Evolutionary conservation across 2,888 invertebrate genomes (phyloP).

Genomic region (Meliscaeva auricollis): DNA sequence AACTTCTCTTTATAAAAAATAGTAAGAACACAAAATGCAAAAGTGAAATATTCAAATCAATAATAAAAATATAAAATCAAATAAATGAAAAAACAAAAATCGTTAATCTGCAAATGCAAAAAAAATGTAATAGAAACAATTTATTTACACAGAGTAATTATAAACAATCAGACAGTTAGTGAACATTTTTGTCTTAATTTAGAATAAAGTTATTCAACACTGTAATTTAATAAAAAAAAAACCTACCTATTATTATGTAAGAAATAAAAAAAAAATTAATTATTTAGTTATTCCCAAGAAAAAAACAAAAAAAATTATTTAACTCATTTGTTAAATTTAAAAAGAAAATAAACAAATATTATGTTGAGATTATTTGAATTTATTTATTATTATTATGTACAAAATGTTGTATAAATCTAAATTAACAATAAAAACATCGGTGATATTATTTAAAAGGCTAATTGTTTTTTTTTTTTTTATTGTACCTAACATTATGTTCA

Average conservation of each 20-base stretch:
- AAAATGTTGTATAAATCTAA: conserved; percentile 71
- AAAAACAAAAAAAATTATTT: not conserved
- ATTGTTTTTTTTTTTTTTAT: not conserved
- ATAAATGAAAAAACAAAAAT: no score
- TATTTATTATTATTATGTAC: conserved; percentile 70
- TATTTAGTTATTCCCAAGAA: not conserved
- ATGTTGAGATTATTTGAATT: conserved; percentile 51
- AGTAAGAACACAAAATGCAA: conserved; percentile 56
- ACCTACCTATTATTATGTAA: conserved; percentile 30
- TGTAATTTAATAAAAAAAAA: conserved; percentile 35
- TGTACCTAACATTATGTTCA: no score
- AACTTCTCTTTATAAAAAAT: conserved; percentile 34
- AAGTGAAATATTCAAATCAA: conserved; percentile 29
- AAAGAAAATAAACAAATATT: conserved; percentile 25
- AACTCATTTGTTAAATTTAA: conserved; percentile 2
- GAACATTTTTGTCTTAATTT: conserved; percentile 44
- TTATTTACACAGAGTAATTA: conserved; percentile 56
- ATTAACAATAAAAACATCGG: conserved; percentile 76
- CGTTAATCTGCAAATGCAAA: conserved; percentile 74
- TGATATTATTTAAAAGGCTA: conserved; percentile 70
- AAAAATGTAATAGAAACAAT: conserved; percentile 62
- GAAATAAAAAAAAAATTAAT: not conserved
- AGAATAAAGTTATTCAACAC: conserved; percentile 37
- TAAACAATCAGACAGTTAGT: conserved; percentile 73
- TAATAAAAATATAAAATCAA: conserved; percentile 34